Evolutionary conservation across 2,888 invertebrate genomes (phyloP).

Genomic region (Chydorus sphaericus): DNA sequence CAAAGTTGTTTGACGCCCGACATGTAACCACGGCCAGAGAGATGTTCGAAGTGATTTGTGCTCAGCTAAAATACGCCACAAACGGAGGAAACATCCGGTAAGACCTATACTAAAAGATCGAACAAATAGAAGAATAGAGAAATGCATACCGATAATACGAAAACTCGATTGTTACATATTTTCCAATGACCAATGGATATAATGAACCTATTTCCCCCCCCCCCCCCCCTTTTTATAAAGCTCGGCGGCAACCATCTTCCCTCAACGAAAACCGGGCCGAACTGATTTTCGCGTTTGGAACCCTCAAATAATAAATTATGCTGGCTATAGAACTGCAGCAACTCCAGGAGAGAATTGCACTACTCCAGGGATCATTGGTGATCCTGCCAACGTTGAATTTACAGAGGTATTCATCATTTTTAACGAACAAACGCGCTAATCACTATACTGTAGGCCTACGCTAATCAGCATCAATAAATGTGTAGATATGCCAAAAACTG

Average conservation of each 20-base stretch:
- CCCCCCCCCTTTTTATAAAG: too few species aligned
- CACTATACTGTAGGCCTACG: not conserved
- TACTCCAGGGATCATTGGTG: slow-evolving; percentile 74
- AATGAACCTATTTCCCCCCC: too few species aligned
- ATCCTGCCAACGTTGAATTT: slow-evolving; percentile 76
- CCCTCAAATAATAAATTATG: slow-evolving; percentile 75
- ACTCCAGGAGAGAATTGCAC: too few species aligned
- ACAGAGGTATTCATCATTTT: slow-evolving; percentile 51
- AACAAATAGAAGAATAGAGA: too few species aligned
- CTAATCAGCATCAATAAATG: too few species aligned
- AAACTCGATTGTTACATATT: too few species aligned
- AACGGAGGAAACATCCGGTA: slow-evolving; percentile 95
- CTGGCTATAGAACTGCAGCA: slow-evolving; percentile 84
- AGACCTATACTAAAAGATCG: not conserved
- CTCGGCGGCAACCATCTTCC: slow-evolving; percentile 92
- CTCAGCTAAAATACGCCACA: slow-evolving; percentile 91
- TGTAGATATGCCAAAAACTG: slow-evolving; percentile 66
- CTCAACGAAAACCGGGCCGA: slow-evolving; percentile 71
- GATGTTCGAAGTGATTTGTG: slow-evolving; percentile 92
- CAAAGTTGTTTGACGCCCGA: slow-evolving; percentile 93
- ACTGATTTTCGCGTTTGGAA: slow-evolving; percentile 93
- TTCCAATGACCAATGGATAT: too few species aligned
- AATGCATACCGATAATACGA: too few species aligned
- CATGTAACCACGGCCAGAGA: slow-evolving; percentile 87
- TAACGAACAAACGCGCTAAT: not conserved